Conservation (phyloP, 2,113 vertebrate genomes). For the Cervus canadensis region DNA sequence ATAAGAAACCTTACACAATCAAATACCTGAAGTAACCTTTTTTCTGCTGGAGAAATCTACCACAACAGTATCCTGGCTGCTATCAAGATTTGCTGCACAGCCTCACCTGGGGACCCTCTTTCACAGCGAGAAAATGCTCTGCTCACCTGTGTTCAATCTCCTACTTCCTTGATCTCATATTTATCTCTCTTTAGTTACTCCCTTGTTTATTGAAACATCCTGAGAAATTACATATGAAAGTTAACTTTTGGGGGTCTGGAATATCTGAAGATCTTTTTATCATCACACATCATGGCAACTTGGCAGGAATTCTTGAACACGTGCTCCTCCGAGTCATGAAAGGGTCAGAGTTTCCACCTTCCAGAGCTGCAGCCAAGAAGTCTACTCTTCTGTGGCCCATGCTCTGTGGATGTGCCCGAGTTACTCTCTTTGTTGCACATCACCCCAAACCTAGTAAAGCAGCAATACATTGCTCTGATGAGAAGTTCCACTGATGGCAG, state of each 20-base stretch:
- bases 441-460: background rate
- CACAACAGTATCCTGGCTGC: background rate
- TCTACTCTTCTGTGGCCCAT: background rate
- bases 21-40: background rate
- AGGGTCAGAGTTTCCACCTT: background rate
- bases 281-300: background rate
- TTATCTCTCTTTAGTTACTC: background rate
- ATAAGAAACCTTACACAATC: background rate
- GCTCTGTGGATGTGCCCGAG: background rate
- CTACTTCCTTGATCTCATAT: background rate
- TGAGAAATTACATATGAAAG: background rate
- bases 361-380: background rate
- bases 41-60: background rate
- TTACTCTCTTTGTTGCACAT: background rate
- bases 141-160: rapidly evolving
- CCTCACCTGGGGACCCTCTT: background rate
- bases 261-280: background rate
- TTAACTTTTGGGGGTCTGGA: background rate
- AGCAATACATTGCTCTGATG: background rate
- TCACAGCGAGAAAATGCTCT: background rate
- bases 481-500: background rate
- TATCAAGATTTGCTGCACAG: background rate
- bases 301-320: background rate
- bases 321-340: too few relatives aligned
- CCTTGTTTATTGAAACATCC: background rate